Percentiles rank a stretch among this genome's conserved stretches.
phyloP scores from a whole-genome alignment of 1,140 invertebrate species.

The Dysdera silvatica region DNA sequence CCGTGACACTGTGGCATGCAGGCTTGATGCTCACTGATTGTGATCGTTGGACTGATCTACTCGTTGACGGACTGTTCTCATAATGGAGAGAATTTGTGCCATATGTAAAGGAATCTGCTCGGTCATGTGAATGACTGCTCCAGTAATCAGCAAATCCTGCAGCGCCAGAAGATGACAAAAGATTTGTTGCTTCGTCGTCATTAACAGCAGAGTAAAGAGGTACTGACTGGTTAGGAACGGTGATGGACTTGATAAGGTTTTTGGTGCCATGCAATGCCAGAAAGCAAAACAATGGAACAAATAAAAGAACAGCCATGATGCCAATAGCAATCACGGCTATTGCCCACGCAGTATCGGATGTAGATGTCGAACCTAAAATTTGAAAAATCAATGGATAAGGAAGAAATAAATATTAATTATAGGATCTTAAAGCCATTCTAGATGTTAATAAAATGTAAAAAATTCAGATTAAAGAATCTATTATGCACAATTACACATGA shows the following conservation, averaged over 20 bases:
- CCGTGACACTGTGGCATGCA: too few relatives aligned
- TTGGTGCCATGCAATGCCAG: constrained; percentile 11
- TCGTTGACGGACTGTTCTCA: too few relatives aligned
- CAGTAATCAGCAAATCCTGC: not conserved
- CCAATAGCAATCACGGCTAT: constrained; percentile 18
- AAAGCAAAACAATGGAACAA: constrained; percentile 14
- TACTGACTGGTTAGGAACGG: constrained; percentile 11
- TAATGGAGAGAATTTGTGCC: too few relatives aligned
- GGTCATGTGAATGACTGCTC: constrained; percentile 15
- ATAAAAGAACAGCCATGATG: constrained; percentile 4
- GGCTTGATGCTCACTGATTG: too few relatives aligned
- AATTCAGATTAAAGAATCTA: too few relatives aligned
- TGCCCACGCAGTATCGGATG: constrained; percentile 20
- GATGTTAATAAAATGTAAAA: too few relatives aligned
- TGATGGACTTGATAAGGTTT: constrained; percentile 7
- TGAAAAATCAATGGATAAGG: too few relatives aligned
- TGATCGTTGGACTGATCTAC: too few relatives aligned
- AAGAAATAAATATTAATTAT: too few relatives aligned
- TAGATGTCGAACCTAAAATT: too few relatives aligned
- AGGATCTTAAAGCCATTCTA: too few relatives aligned
- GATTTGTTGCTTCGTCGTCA: constrained; percentile 1
- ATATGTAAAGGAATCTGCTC: constrained; percentile 6
- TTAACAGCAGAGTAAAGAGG: constrained; percentile 1
- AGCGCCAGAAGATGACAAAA: constrained; percentile 22
- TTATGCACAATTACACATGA: too few relatives aligned